phyloP scores from a whole-genome alignment of 2,888 invertebrate genomes.

The Eubasilissa splendida region DNA sequence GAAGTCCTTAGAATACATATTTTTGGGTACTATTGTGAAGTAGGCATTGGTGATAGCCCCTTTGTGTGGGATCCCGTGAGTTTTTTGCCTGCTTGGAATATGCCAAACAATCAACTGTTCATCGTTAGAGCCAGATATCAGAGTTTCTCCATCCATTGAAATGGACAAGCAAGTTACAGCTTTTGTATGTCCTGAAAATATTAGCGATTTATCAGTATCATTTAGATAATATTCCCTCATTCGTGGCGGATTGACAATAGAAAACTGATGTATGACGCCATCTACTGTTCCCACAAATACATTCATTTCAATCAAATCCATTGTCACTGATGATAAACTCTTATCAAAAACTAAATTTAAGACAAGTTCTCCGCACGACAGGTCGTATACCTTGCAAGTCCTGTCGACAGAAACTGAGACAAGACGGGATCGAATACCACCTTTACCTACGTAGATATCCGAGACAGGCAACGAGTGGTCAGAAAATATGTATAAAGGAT shows the following conservation, averaged over 20 bases:
- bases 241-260: constrained; percentile 79
- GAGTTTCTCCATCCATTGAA: constrained; percentile 79
- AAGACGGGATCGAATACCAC: constrained; percentile 80
- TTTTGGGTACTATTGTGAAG: constrained; percentile 75
- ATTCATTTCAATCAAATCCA: constrained; percentile 80
- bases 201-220: constrained; percentile 68
- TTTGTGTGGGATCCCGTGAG: constrained; percentile 80
- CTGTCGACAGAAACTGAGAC: constrained; percentile 87
- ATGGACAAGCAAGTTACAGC: constrained; percentile 81
- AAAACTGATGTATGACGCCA: constrained; percentile 81
- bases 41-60: constrained; percentile 83
- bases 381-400: constrained; percentile 86
- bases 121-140: constrained; percentile 86
- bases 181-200: constrained; percentile 80
- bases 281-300: constrained; percentile 82
- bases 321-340: constrained; percentile 78
- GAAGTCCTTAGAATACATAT: constrained; percentile 75
- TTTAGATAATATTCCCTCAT: constrained; percentile 77
- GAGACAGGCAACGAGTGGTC: constrained; percentile 87
- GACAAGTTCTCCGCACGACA: constrained; percentile 79
- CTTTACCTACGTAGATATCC: constrained; percentile 82
- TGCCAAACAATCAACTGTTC: constrained; percentile 87
- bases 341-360: constrained; percentile 83
- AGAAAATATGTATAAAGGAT: constrained; percentile 80
- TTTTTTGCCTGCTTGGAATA: constrained; percentile 81